Evolutionary conservation across 2,888 invertebrate species (phyloP).

Genomic region (Phyto melanocephala): DNA sequence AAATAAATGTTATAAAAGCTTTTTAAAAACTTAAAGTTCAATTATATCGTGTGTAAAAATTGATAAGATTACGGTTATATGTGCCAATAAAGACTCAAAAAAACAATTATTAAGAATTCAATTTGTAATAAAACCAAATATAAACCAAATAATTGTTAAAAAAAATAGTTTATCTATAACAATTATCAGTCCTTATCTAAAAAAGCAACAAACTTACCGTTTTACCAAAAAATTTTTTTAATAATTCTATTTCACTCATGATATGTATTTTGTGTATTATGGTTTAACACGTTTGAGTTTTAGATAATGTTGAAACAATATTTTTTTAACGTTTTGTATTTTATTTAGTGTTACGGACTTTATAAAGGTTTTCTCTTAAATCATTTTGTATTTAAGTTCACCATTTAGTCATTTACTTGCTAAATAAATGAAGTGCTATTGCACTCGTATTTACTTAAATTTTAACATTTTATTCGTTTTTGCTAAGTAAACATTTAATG

Average conservation of each 20-base stretch:
- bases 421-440: too few species aligned
- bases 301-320: too few species aligned
- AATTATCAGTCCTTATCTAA: not conserved
- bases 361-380: too few species aligned
- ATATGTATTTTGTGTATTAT: too few species aligned
- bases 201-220: slow-evolving; percentile 72
- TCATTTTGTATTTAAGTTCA: too few species aligned
- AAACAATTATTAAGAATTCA: not conserved
- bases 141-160: not conserved
- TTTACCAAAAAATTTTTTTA: slow-evolving; percentile 63
- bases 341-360: too few species aligned
- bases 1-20: slow-evolving; percentile 40
- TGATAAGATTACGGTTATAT: slow-evolving; percentile 38
- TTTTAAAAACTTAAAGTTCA: not conserved
- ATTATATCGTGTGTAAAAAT: not conserved
- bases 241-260: too few species aligned
- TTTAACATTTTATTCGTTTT: slow-evolving; percentile 1
- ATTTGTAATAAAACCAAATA: not conserved
- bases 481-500: not conserved
- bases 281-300: too few species aligned
- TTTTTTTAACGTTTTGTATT: too few species aligned
- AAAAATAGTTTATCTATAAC: not conserved
- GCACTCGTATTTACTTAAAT: too few species aligned
- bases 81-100: not conserved
- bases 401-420: too few species aligned